Percentiles rank a stretch among this genome's conserved stretches.
These are phyloP conservation scores for Eudemis profundana DNA, from an alignment of 2,888 invertebrate species.

Conservation along the genomic window DNA sequence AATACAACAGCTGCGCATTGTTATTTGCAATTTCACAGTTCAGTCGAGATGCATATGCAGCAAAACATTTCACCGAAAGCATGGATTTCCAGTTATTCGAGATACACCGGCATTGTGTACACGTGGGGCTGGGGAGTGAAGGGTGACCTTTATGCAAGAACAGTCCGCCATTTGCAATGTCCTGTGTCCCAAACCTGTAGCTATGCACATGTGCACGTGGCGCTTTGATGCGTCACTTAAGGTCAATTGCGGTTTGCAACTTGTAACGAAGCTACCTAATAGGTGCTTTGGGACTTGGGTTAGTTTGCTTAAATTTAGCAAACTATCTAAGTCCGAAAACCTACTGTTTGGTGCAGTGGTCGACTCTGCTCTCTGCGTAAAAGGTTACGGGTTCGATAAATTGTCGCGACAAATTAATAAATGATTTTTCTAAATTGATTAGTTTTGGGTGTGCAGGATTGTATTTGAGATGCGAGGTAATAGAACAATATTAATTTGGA, in stretches of 20 bases:
- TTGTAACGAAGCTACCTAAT: background rate
- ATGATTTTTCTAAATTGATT: too few relatives aligned
- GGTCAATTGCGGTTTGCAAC: background rate
- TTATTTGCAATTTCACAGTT: background rate
- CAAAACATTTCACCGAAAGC: background rate
- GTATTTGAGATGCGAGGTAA: too few relatives aligned
- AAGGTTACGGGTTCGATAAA: too few relatives aligned
- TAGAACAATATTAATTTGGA: too few relatives aligned
- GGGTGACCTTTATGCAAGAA: constrained; percentile 21
- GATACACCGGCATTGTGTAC: constrained; percentile 6
- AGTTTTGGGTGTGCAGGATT: too few relatives aligned
- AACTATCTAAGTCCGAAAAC: too few relatives aligned
- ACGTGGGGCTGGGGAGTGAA: too few relatives aligned
- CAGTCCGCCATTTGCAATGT: constrained; percentile 5
- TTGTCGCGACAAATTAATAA: too few relatives aligned
- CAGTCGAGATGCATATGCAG: background rate
- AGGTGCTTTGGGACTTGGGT: background rate
- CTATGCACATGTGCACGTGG: background rate
- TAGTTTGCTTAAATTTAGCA: background rate
- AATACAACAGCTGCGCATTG: constrained; percentile 5
- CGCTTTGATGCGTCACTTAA: background rate
- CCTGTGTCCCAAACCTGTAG: constrained; percentile 16
- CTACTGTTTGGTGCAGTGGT: too few relatives aligned
- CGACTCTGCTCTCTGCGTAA: too few relatives aligned
- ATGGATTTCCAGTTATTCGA: constrained; percentile 6